Evolutionary conservation across 2,888 invertebrate species (phyloP).

Genomic region (Athripsodes cinereus): DNA sequence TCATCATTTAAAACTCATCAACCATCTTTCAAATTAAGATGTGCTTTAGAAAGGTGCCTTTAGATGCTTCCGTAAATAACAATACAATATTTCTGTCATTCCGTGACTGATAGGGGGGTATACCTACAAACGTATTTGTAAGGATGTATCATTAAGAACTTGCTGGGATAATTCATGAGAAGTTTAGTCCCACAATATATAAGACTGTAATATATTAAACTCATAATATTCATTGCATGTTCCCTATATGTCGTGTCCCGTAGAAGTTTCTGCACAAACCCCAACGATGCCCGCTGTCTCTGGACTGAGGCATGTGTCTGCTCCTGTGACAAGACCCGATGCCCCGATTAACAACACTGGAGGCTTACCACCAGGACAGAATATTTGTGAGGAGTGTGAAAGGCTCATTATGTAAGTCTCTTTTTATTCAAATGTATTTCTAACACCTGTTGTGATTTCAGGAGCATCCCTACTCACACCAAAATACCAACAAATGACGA

Average conservation of each 20-base stretch:
- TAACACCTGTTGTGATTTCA: slow-evolving; percentile 9
- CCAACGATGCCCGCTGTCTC: slow-evolving; percentile 44
- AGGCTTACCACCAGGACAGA: slow-evolving; percentile 79
- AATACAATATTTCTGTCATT: too few relatives aligned
- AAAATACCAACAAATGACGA: too few relatives aligned
- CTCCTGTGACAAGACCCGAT: slow-evolving; percentile 63
- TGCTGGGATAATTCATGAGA: too few relatives aligned
- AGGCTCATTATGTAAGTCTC: slow-evolving; percentile 94
- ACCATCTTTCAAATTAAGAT: too few relatives aligned
- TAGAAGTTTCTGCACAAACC: slow-evolving; percentile 39
- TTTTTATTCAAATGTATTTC: slow-evolving; percentile 22
- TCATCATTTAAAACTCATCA: too few relatives aligned
- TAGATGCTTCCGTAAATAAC: too few relatives aligned
- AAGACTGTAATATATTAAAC: slow-evolving; percentile 1
- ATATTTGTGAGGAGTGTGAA: slow-evolving; percentile 96
- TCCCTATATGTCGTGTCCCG: slow-evolving; percentile 28
- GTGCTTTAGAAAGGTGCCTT: too few relatives aligned
- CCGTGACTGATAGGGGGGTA: too few relatives aligned
- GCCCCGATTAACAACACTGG: slow-evolving; percentile 59
- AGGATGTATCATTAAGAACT: too few relatives aligned
- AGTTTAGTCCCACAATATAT: not conserved
- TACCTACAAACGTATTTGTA: too few relatives aligned
- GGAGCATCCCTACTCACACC: not conserved
- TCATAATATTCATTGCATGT: slow-evolving; percentile 12
- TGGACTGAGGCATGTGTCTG: slow-evolving; percentile 67